Percentiles rank a stretch among this genome's conserved stretches.
Evolutionary conservation across 1,140 invertebrate genomes (phyloP).

Genomic region (Pinna nobilis): DNA sequence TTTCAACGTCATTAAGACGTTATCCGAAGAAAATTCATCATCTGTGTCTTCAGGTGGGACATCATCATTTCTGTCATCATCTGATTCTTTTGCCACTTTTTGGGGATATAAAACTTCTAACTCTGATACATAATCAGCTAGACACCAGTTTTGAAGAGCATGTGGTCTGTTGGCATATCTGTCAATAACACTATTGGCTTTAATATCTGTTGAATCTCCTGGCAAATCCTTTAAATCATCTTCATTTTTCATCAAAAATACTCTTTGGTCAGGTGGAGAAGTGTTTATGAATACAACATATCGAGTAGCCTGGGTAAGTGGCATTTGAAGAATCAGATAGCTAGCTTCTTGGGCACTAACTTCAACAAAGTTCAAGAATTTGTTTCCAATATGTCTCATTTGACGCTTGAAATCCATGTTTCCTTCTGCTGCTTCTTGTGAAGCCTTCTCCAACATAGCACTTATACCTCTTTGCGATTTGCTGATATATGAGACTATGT

Average conservation of each 20-base stretch:
- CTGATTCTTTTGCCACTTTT: neutral
- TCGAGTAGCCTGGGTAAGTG: conserved; percentile 27
- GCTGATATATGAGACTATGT: conserved; percentile 40
- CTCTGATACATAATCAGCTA: neutral
- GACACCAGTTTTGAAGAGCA: conserved; percentile 9
- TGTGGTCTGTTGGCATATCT: conserved; percentile 23
- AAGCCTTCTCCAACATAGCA: conserved; percentile 27
- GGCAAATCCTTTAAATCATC: conserved; percentile 4
- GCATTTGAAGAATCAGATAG: conserved; percentile 40
- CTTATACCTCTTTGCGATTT: conserved; percentile 46
- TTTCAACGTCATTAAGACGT: conserved; percentile 9
- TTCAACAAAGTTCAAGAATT: conserved; percentile 26
- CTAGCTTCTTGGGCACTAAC: conserved; percentile 35
- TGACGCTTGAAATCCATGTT: conserved; percentile 18
- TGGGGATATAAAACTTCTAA: neutral
- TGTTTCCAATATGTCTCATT: conserved; percentile 26
- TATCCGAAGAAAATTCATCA: neutral
- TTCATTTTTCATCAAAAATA: conserved; percentile 13
- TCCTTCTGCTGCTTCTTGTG: conserved; percentile 38
- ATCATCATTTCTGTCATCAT: conserved; percentile 9
- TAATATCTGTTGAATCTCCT: conserved; percentile 15
- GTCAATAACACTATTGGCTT: conserved; percentile 11
- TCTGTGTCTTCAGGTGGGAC: neutral
- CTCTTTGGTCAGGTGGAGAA: conserved; percentile 16
- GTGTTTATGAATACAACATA: conserved; percentile 48